Conservation (phyloP, 1,140 invertebrate genomes). For the Chrysoperla carnea region DNA sequence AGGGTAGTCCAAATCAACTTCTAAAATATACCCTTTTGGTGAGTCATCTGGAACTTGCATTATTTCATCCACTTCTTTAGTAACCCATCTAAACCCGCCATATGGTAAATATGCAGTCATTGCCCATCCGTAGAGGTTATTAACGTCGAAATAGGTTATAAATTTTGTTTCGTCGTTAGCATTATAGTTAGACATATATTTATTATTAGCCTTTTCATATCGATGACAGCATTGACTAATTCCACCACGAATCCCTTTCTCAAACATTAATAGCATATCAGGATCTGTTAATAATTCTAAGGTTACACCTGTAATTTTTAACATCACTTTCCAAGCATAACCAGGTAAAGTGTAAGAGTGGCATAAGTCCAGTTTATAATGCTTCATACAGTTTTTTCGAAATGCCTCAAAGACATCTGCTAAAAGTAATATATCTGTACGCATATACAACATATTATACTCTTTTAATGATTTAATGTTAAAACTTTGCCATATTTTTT, state of each 20-base stretch:
- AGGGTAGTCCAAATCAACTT: slow-evolving; percentile 18
- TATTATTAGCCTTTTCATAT: too few relatives aligned
- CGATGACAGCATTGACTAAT: too few relatives aligned
- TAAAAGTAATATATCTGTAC: slow-evolving; percentile 15
- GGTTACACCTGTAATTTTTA: slow-evolving; percentile 15
- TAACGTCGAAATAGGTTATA: slow-evolving; percentile 13
- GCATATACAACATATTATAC: slow-evolving; percentile 21
- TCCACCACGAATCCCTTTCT: too few relatives aligned
- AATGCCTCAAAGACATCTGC: slow-evolving; percentile 26
- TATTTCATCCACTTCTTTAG: too few relatives aligned
- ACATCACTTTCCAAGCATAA: slow-evolving; percentile 20
- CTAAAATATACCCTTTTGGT: slow-evolving; percentile 26
- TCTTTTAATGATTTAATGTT: slow-evolving; percentile 14
- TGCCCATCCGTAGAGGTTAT: slow-evolving; percentile 22
- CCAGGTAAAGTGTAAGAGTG: slow-evolving; percentile 17
- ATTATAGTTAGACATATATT: too few relatives aligned
- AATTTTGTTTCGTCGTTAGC: slow-evolving; percentile 6
- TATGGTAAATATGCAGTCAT: slow-evolving; percentile 21
- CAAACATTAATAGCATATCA: not conserved
- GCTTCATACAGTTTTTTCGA: slow-evolving; percentile 10
- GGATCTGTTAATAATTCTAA: not conserved
- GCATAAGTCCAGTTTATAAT: slow-evolving; percentile 11
- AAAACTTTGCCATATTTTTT: slow-evolving; percentile 20
- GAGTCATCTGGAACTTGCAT: slow-evolving; percentile 17
- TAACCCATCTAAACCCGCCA: slow-evolving; percentile 15